A percentile compares a stretch with the other conserved stretches of the same genome.
Conservation (phyloP, 2,888 invertebrate genomes). For the Nowickia ferox region DNA sequence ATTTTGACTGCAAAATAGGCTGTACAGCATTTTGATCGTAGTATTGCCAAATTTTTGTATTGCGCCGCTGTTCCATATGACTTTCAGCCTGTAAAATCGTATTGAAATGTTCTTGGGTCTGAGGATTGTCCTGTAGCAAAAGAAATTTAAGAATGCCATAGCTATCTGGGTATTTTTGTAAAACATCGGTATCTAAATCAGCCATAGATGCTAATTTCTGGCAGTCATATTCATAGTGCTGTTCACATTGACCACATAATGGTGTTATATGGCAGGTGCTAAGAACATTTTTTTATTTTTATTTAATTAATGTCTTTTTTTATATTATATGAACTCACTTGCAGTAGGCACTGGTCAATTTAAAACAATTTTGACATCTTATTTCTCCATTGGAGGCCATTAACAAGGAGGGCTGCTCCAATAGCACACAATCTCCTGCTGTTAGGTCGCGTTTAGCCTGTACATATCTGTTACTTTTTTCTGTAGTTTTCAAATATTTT, state of each 20-base stretch:
- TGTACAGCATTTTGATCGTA: conserved; percentile 83
- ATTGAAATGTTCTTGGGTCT: conserved; percentile 83
- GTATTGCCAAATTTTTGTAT: conserved; percentile 85
- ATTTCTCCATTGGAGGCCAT: conserved; percentile 82
- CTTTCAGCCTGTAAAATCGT: conserved; percentile 85
- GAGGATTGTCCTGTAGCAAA: conserved; percentile 82
- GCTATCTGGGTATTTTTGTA: conserved; percentile 75
- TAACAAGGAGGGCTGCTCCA: conserved; percentile 85
- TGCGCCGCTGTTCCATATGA: conserved; percentile 85
- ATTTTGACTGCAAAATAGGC: conserved; percentile 76
- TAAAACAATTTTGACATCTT: conserved; percentile 85
- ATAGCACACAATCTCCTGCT: conserved; percentile 85
- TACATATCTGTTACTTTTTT: conserved; percentile 83
- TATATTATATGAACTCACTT: conserved; percentile 74
- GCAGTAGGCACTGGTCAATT: conserved; percentile 77
- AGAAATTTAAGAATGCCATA: conserved; percentile 83
- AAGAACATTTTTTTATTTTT: conserved; percentile 35
- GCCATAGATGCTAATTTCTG: conserved; percentile 83
- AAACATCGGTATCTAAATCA: conserved; percentile 78
- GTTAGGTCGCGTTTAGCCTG: conserved; percentile 84
- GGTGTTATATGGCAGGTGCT: conserved; percentile 85
- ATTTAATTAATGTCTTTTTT: not conserved
- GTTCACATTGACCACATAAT: conserved; percentile 82
- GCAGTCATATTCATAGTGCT: conserved; percentile 84
- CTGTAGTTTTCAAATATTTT: not conserved